Conservation (phyloP, 2,797 vertebrate genomes). For the Mallotus villosus region DNA sequence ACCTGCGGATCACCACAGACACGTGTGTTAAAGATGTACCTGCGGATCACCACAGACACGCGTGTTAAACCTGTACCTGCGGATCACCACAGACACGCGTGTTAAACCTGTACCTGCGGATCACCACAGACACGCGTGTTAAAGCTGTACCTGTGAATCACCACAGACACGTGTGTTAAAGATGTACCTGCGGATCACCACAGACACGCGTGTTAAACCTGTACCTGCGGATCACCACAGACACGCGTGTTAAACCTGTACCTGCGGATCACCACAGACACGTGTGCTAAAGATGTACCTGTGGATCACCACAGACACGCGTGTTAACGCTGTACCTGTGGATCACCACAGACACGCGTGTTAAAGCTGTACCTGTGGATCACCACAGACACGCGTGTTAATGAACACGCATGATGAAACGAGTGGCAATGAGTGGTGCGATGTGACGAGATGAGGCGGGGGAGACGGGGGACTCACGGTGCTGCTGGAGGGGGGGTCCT, state of each 20-base stretch:
- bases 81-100: constrained; percentile 15
- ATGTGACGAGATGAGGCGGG: constrained; percentile 17
- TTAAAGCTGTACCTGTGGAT: constrained; percentile 19
- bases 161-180: constrained; percentile 1
- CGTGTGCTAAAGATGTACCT: too few relatives aligned
- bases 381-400: constrained; percentile 1
- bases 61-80: too few relatives aligned
- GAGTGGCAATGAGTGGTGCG: constrained; percentile 12
- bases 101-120: too few relatives aligned
- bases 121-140: constrained; percentile 10
- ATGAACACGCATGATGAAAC: constrained; percentile 58
- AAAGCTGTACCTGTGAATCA: too few relatives aligned
- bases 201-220: not conserved
- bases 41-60: constrained; percentile 17
- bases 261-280: constrained; percentile 19
- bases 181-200: constrained; percentile 19
- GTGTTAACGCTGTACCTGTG: too few relatives aligned
- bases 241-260: too few relatives aligned
- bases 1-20: constrained; percentile 21
- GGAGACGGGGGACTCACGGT: constrained; percentile 74
- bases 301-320: constrained; percentile 16
- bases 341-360: constrained; percentile 15
- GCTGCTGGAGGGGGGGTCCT: constrained; percentile 66
- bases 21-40: too few relatives aligned
- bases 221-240: constrained; percentile 25